Percentiles rank a stretch among this genome's conserved stretches.
phyloP scores from a whole-genome alignment of 2,113 vertebrate species.

The Morphnarchus princeps region DNA sequence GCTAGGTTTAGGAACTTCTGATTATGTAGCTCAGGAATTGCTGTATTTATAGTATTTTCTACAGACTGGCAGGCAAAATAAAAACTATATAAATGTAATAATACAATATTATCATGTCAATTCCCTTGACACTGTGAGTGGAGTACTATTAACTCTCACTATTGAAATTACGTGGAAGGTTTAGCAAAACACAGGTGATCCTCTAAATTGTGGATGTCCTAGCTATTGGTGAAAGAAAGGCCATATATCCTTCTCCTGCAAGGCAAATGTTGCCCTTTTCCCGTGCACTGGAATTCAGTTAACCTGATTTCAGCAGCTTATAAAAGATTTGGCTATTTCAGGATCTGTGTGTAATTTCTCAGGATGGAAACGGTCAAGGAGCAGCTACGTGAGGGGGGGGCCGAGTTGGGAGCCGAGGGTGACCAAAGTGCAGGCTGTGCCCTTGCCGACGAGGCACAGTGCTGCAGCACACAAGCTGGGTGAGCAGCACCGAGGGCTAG shows the following conservation, averaged over 20 bases:
- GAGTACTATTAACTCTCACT: neutral
- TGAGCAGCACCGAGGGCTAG: neutral
- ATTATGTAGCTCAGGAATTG: neutral
- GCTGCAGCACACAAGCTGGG: neutral
- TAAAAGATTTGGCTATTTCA: neutral
- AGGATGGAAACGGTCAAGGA: neutral
- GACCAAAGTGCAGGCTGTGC: no score
- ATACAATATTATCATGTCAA: neutral
- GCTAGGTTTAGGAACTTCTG: neutral
- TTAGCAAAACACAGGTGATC: neutral
- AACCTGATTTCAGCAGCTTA: neutral
- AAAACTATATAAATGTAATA: neutral
- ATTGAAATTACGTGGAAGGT: neutral
- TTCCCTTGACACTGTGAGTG: neutral
- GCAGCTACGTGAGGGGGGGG: fast-evolving
- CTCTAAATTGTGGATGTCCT: neutral
- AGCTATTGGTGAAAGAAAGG: neutral
- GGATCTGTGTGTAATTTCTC: neutral
- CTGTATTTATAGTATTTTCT: neutral
- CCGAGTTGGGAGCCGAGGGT: fast-evolving
- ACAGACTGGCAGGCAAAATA: neutral
- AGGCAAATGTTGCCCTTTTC: neutral
- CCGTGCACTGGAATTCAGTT: neutral
- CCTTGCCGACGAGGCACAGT: fast-evolving
- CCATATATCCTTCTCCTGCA: neutral